Evolutionary conservation across 2,888 invertebrate species (phyloP), one percentile per base, ranked within the genome.

Genomic region (Eremobia ochroleuca): DNA sequence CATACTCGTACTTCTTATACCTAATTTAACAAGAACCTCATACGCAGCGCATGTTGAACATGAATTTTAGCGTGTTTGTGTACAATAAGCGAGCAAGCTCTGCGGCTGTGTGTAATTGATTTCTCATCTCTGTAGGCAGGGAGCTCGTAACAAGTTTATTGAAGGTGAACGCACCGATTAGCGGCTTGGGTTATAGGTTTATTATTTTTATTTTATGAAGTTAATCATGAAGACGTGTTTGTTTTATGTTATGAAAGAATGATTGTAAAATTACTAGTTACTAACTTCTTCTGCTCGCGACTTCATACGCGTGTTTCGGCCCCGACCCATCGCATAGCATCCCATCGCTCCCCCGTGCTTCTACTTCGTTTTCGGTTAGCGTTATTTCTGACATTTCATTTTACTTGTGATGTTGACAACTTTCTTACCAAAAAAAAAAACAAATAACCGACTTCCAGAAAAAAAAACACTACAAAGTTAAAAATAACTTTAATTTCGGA

Each of bases 81-180:
- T 46, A 69, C 68, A 80, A 55, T 37, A 46, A 67, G 40, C 43
- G 65, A 66, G 65, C 76, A 83, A 73, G 66, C 73, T 81, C 78
- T 76, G 77, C 34, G 31, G 76, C 74, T 77, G 65, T 78, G 68
- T 86, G 78, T 85, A 88, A 76, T 72, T 81, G 84, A 82, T 79
- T 87, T 78, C 67, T 74, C 66, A 80, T 86, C 75, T 80, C 68
- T 73, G 73, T 77, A 76, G 76, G 69, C 69, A 76, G 79, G 34
- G 72, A 77, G 80, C 61, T 66, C 43, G 76, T 88, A 87, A 88
- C 82, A 76, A 76, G 82, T 87, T 88, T 88, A 88, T 65, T n/a
- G 61, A 76, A 65, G 88, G 82, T 74, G 52, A 72, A 78, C 28
- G 76, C 34, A 64, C 61, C 79, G 55, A 79, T 81, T 76, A 74